Conservation (phyloP, 2,888 invertebrate species). For the Cheilosia urbana region DNA sequence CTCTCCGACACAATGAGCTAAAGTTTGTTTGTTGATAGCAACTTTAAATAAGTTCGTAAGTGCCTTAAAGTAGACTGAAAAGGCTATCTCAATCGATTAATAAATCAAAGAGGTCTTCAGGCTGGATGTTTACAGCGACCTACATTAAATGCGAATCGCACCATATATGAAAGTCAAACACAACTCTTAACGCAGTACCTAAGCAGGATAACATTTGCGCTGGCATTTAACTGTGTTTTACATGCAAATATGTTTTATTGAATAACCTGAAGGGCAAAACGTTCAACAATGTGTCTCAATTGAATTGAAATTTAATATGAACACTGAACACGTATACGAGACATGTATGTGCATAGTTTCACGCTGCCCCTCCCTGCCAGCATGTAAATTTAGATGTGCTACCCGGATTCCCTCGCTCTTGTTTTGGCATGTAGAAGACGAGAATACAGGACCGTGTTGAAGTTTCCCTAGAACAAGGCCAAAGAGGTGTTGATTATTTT, state of each 20-base stretch:
- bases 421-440: background rate
- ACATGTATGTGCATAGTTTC: conserved; percentile 9
- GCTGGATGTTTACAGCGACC: too few relatives aligned
- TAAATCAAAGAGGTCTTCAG: too few relatives aligned
- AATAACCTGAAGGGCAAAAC: background rate
- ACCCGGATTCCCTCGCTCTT: background rate
- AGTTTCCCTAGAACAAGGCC: background rate
- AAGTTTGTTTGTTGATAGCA: too few relatives aligned
- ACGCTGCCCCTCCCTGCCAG: background rate
- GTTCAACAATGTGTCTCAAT: conserved; percentile 37
- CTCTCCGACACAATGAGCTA: too few relatives aligned
- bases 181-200: too few relatives aligned
- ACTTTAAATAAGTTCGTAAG: too few relatives aligned
- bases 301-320: conserved; percentile 38
- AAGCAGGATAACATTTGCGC: background rate
- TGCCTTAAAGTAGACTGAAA: too few relatives aligned
- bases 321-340: background rate
- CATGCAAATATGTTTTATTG: background rate
- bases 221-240: background rate
- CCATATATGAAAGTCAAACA: background rate
- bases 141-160: background rate
- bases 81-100: too few relatives aligned
- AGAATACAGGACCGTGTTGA: background rate
- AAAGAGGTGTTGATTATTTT: background rate
- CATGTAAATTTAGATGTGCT: background rate